Percentiles rank a stretch among this genome's conserved stretches.
Conservation (phyloP, 2,797 vertebrate species). For the Phoeniculus purpureus region DNA sequence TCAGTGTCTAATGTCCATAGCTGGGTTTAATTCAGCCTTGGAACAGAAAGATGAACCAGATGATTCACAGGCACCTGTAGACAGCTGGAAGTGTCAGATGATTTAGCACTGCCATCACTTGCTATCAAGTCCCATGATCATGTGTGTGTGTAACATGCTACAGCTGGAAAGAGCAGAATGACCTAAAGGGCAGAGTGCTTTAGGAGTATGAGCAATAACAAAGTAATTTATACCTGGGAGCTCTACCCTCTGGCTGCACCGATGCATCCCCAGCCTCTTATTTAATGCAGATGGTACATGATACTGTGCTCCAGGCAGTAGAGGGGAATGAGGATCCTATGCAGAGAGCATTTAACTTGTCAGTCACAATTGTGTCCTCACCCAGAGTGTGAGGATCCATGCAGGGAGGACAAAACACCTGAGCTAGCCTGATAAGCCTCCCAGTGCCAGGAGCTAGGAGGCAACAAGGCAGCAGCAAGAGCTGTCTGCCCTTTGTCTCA, state of each 20-base stretch:
- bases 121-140: neutral
- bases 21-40: slow-evolving; percentile 1
- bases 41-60: neutral
- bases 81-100: neutral
- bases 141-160: neutral
- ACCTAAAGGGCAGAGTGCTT: neutral
- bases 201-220: neutral
- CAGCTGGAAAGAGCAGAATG: neutral
- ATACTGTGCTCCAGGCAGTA: neutral
- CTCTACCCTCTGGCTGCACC: neutral
- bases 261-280: neutral
- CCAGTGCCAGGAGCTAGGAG: neutral
- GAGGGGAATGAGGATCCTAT: neutral
- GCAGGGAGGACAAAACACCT: neutral
- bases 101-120: neutral
- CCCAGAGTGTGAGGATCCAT: neutral
- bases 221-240: neutral
- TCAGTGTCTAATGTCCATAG: neutral
- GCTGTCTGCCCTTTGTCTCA: slow-evolving; percentile 12
- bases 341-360: neutral
- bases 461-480: slow-evolving; percentile 12
- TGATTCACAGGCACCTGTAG: neutral
- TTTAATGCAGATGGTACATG: neutral
- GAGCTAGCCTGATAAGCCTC: neutral
- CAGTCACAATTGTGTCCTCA: neutral